phyloP scores from a whole-genome alignment of 2,888 invertebrate genomes.

The Heliconius ethilla region DNA sequence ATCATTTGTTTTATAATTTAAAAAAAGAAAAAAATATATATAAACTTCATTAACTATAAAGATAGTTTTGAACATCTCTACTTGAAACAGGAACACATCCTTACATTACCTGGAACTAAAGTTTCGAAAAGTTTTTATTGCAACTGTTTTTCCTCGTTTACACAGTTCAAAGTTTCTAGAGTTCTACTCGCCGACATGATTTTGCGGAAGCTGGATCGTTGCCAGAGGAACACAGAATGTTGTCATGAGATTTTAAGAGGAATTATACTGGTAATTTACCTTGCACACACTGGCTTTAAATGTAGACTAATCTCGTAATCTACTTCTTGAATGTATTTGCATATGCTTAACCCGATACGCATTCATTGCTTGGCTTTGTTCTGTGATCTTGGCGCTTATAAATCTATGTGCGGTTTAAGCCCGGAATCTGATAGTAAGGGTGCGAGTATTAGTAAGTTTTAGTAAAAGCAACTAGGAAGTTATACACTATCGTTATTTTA shows the following conservation, averaged over 20 bases:
- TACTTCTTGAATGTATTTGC: slow-evolving; percentile 29
- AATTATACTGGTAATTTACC: slow-evolving; percentile 37
- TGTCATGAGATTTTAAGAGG: slow-evolving; percentile 59
- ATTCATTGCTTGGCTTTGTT: slow-evolving; percentile 17
- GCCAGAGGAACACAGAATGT: slow-evolving; percentile 62
- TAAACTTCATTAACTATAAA: neutral
- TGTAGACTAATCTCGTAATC: slow-evolving; percentile 30
- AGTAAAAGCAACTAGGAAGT: neutral
- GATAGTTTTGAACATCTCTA: slow-evolving; percentile 4
- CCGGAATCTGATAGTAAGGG: neutral
- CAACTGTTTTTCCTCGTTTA: slow-evolving; percentile 42
- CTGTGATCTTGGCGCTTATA: slow-evolving; percentile 17
- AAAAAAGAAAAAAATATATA: too few species aligned
- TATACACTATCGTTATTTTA: neutral
- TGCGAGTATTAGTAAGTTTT: neutral
- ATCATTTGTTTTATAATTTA: neutral
- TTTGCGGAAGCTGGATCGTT: slow-evolving; percentile 54
- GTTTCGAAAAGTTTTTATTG: slow-evolving; percentile 43
- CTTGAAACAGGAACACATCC: slow-evolving; percentile 21
- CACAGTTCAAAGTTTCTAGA: slow-evolving; percentile 40
- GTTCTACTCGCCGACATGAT: slow-evolving; percentile 41
- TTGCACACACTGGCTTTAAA: slow-evolving; percentile 21
- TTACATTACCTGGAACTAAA: slow-evolving; percentile 32
- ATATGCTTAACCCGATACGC: slow-evolving; percentile 6
- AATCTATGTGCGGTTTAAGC: neutral